phyloP scores from a whole-genome alignment of 2,113 vertebrate genomes.

The Colius striatus region DNA sequence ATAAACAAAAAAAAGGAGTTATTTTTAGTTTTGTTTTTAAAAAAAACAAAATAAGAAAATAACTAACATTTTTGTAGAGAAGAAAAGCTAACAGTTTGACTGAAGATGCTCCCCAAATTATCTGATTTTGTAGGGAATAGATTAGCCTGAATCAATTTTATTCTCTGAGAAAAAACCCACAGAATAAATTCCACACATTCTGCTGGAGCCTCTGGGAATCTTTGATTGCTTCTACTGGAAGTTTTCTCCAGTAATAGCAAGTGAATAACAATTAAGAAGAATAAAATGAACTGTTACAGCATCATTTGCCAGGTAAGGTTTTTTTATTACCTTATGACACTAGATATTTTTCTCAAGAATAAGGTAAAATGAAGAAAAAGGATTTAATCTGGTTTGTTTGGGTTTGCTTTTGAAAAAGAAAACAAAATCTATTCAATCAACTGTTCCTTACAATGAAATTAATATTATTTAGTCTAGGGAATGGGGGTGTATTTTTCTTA shows the following conservation, averaged over 20 bases:
- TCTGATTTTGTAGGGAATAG: neutral
- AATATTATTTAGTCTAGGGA: neutral
- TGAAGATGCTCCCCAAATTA: neutral
- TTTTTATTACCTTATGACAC: neutral
- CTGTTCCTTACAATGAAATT: neutral
- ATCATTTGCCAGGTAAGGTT: neutral
- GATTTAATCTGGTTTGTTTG: neutral
- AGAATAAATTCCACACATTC: neutral
- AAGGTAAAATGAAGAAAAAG: neutral
- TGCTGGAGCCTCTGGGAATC: neutral
- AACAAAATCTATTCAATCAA: neutral
- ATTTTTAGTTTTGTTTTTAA: constrained; percentile 4
- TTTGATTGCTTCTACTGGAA: neutral
- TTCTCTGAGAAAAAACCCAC: fast-evolving
- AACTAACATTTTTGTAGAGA: neutral
- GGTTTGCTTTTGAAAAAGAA: neutral
- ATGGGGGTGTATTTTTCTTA: neutral
- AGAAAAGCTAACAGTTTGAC: neutral
- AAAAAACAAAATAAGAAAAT: neutral
- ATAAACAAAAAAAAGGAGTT: neutral
- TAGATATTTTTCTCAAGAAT: neutral
- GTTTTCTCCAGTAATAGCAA: neutral
- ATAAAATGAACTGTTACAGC: neutral
- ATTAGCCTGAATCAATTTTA: neutral
- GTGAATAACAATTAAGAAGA: neutral